Percentiles rank a stretch among this genome's conserved stretches.
phyloP scores from a whole-genome alignment of 2,888 invertebrate genomes.

The Bellardia pandia region DNA sequence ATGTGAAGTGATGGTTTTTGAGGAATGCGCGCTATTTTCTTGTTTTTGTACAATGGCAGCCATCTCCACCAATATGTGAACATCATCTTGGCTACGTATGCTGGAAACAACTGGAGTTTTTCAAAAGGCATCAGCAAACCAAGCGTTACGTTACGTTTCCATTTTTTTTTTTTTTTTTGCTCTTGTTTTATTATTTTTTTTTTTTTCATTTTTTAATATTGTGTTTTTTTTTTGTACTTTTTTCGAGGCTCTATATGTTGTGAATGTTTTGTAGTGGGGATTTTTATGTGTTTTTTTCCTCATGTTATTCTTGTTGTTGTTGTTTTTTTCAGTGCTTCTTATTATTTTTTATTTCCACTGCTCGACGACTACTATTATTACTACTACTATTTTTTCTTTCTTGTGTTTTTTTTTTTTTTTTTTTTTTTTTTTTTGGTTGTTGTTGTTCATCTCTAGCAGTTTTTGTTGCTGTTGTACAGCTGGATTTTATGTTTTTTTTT shows the following conservation, averaged over 20 bases:
- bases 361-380: constrained; percentile 70
- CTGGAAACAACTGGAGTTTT: constrained; percentile 72
- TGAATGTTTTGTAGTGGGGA: constrained; percentile 72
- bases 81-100: constrained; percentile 73
- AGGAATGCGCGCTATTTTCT: constrained; percentile 67
- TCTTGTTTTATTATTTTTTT: constrained; percentile 51
- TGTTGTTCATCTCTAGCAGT: constrained; percentile 61
- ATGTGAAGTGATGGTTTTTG: constrained; percentile 46
- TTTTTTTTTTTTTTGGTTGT: constrained; percentile 29
- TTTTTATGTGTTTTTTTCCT: constrained; percentile 67
- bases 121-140: constrained; percentile 70
- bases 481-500: constrained; percentile 78
- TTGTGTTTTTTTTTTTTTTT: constrained; percentile 42
- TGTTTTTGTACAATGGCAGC: constrained; percentile 58
- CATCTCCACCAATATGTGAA: constrained; percentile 66
- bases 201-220: constrained; percentile 64
- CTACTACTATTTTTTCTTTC: constrained; percentile 50
- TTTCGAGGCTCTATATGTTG: constrained; percentile 72
- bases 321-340: constrained; percentile 55
- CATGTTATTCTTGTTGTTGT: not conserved
- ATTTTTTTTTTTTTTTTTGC: constrained; percentile 43
- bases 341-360: constrained; percentile 69
- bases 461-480: constrained; percentile 66
- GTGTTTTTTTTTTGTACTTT: constrained; percentile 56
- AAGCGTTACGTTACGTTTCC: constrained; percentile 71